Base-by-base conservation (phyloP, 2,797 vertebrate genomes). In the Labeo calbasu region DNA sequence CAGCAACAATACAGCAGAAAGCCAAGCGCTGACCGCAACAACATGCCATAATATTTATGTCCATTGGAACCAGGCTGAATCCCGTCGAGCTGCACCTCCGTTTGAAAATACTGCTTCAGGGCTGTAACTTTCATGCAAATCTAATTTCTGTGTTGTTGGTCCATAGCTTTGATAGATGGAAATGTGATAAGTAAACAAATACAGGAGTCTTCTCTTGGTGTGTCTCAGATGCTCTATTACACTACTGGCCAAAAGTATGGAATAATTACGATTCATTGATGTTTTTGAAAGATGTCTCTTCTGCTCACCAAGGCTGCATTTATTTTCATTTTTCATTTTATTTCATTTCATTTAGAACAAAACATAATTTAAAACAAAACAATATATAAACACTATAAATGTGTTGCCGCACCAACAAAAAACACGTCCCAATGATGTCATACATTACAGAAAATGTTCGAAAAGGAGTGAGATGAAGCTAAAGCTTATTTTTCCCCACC, bases 1-100 rank as follows among this genome's bases (percentile, higher is more conserved):
- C 89, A 89, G 75, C 91, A 88, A 92, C 88, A 90, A 85, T 50
- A 88, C 78, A 81, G 81, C 81, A 87, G 28, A 90, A 88, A 92
- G 88, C 72, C 83, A 79, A 76, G 82, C 25, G 73, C 78, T 63
- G 21, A 63, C 61, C 68, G 23, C 46, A 77, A 75, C 72, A 85
- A 79, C 75, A 84, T 78, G 69, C 68, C 85, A 86, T 32, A 87
- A 86, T 87, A 91, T 90, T 90, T 84, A 84, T 88, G 88, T 83
- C 69, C 13, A 40, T 85, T 88, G 86, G 59, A 87, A 83, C 14
- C 83, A 78, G 65, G 65, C 88, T 87, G 25, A 75, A 13, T 51
- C 72, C 5, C 50, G 1, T 53, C 14, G 32, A 68, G 66, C 59
- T 61, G 12, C 1, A 68, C 10, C 17, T 75, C 19, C 11, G 5